Evolutionary conservation across 1,140 invertebrate genomes (phyloP).

Genomic region (Calliphora vicina): DNA sequence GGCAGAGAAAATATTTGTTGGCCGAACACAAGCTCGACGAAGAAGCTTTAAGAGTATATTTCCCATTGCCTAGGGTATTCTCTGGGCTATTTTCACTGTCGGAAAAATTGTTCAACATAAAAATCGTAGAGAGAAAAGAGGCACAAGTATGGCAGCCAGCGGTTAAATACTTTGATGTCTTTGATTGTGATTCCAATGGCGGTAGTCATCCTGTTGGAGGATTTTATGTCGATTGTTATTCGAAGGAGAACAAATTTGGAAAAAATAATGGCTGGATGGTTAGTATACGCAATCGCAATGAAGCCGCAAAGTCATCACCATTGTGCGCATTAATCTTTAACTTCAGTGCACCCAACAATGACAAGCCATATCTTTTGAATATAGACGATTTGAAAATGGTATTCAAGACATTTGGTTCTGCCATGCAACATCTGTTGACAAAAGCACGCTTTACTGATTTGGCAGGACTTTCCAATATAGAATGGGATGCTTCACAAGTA

Average conservation of each 20-base stretch:
- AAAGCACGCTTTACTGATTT: slow-evolving; percentile 83
- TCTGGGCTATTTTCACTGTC: slow-evolving; percentile 78
- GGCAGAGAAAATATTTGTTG: slow-evolving; percentile 76
- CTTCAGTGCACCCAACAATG: slow-evolving; percentile 71
- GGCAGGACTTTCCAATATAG: slow-evolving; percentile 83
- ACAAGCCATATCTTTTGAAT: slow-evolving; percentile 75
- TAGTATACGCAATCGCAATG: slow-evolving; percentile 73
- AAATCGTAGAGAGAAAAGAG: slow-evolving; percentile 75
- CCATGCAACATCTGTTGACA: slow-evolving; percentile 83
- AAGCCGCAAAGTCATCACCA: slow-evolving; percentile 70
- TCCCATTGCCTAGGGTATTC: slow-evolving; percentile 82
- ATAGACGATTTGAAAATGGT: slow-evolving; percentile 79
- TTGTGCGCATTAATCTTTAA: slow-evolving; percentile 84
- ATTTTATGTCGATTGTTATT: slow-evolving; percentile 86
- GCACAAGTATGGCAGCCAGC: slow-evolving; percentile 83
- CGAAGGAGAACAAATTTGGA: slow-evolving; percentile 67
- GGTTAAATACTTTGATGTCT: slow-evolving; percentile 84
- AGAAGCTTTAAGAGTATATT: slow-evolving; percentile 79
- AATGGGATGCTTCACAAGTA: slow-evolving; percentile 89
- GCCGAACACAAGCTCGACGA: slow-evolving; percentile 75
- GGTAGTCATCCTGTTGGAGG: slow-evolving; percentile 73
- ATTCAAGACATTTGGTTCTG: slow-evolving; percentile 86
- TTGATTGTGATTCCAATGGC: slow-evolving; percentile 70
- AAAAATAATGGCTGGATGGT: slow-evolving; percentile 75
- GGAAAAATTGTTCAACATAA: slow-evolving; percentile 82